phyloP scores from a whole-genome alignment of 1,140 invertebrate species.

The Luehdorfia chinensis region DNA sequence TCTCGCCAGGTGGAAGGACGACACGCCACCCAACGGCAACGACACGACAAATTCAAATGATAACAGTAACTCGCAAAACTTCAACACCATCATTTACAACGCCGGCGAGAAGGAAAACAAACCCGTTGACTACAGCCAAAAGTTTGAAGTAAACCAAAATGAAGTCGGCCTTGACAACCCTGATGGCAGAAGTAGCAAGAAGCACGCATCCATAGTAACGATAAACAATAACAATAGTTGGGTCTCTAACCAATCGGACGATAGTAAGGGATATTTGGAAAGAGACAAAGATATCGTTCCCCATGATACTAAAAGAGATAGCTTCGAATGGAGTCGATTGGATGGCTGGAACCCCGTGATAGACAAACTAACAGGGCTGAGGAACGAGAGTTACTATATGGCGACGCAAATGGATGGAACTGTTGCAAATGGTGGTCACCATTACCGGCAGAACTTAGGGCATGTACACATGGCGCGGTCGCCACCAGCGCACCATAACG shows the following conservation, averaged over 20 bases:
- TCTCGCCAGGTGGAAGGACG: constrained; percentile 73
- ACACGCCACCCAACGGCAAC: constrained; percentile 72
- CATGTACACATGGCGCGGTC: constrained; percentile 65
- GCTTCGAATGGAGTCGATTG: constrained; percentile 72
- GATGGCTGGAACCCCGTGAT: constrained; percentile 84
- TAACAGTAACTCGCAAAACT: constrained; percentile 62
- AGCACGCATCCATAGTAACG: constrained; percentile 69
- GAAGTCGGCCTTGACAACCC: constrained; percentile 36
- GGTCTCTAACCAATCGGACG: constrained; percentile 71
- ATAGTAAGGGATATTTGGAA: constrained; percentile 70
- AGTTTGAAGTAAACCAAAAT: constrained; percentile 48
- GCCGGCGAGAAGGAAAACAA: constrained; percentile 61
- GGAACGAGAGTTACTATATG: constrained; percentile 93
- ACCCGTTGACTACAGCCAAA: constrained; percentile 44
- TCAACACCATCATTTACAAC: constrained; percentile 74
- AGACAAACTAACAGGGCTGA: constrained; percentile 84
- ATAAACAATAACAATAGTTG: constrained; percentile 74
- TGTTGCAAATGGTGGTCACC: constrained; percentile 56
- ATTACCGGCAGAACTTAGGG: constrained; percentile 48
- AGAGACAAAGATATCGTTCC: constrained; percentile 61
- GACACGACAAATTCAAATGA: constrained; percentile 71
- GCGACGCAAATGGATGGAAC: constrained; percentile 78
- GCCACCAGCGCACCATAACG: constrained; percentile 67
- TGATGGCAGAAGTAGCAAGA: constrained; percentile 50
- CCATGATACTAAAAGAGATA: constrained; percentile 70